Base-by-base conservation (phyloP, 92 coral and sea anemone genomes). In the Epizoanthus illoricatus region DNA sequence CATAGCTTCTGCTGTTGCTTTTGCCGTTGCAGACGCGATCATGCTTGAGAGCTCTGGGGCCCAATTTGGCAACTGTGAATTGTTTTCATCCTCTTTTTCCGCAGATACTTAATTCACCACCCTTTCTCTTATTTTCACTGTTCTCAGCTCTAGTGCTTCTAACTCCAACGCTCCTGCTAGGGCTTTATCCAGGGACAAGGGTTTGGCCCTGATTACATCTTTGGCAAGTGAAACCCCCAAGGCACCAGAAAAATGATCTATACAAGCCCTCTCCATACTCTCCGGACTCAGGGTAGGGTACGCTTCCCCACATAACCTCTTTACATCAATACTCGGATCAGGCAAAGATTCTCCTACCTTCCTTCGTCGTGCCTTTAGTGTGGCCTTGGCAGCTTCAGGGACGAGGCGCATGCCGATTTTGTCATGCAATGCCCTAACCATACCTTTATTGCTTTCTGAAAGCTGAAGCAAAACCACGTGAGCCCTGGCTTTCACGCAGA, bases 201-300 rank as follows among this genome's bases (percentile, higher is more conserved):
- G 84, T 17, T 78, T 85, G 60, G 69, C 71, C 17, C 83, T 52
- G 36, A 75, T 75, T 5, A 75, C 83, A 64, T 84, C 83, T 55
- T 84, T 76, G 33, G 79, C 87, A 54, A 84, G 87, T 17, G 70
- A 19, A 4, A 69, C 88, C 72, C 84, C 73, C 13, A 60, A 47
- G 23, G 87, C 87, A 65, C 56, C 76, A 7, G 83, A 75, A 39
- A 84, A 84, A 56, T 65, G 78, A 66, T 84, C 87, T 61, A 75
- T 55, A 55, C 87, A 84, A 64, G 83, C 87, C 19, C 47, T 23
- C 47, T 65, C 84, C 62, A 59, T 45, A 58, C 74, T 79, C 58
- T 72, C 87, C 4, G 67, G 13, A 28, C 43, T 66, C 83, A 84
- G 72, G 66, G 54, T 61, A 28, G 69, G 75, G 64, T 84, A 75